Evolutionary conservation across 1,140 invertebrate genomes (phyloP), one percentile per base, ranked within the genome.

Genomic region (Hyles vespertilio): DNA sequence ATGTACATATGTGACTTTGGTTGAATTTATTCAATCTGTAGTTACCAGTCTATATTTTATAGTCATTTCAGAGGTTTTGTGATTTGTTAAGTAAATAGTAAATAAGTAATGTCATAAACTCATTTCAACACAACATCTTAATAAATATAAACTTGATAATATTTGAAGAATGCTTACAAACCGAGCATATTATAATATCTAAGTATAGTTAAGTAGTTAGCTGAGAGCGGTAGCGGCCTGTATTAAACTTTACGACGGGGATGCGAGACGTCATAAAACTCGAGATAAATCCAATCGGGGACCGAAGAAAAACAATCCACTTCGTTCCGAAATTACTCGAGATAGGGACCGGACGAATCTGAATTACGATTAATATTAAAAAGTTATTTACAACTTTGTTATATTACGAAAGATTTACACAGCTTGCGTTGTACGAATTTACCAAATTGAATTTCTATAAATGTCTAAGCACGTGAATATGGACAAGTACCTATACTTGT

Each of bases 221-320:
- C 61, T 73, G 72, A 70, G 71, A 70, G 73, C 74, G 72, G 83
- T 84, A 84, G 83, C 77, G 70, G 68, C 63, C 68, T 74, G 77
- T 76, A 77, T 77, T 83, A 85, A 84, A 86, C 51, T 86, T 88
- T 88, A 88, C 83, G 85, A 88, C 61, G 58, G 81, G 77, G 82
- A 83, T 84, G 72, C 73, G 81, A 79, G 77, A 79, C 75, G 74
- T 72, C 72, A 79, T 86, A 85, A 88, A 86, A 84, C 72, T 81
- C 73, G 74, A 84, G 84, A 84, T 86, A 84, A 84, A 81, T 84
- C 82, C 77, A 78, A 84, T 85, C 79, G 77, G 70, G 68, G 74
- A 77, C 74, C 72, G 61, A 70, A 79, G 77, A 74, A 80, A 83
- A 84, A 86, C 85, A 86, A 84, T 88, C 79, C 78, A 80, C 78